Base-by-base conservation (phyloP, 2,797 vertebrate genomes). In the Arnoldichthys spilopterus region DNA sequence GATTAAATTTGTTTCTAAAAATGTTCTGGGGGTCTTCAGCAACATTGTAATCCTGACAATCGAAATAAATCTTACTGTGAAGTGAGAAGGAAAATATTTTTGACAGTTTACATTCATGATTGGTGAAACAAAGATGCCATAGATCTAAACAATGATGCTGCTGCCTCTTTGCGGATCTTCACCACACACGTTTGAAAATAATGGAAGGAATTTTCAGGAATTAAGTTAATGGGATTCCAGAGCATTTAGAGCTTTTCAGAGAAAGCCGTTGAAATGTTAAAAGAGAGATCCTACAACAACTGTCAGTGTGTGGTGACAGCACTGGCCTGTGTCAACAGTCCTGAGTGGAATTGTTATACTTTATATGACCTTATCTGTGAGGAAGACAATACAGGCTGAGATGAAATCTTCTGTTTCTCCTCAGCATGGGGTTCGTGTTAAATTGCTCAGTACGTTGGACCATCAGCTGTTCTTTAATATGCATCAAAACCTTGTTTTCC, bases 141-240 rank as follows among this genome's bases (percentile, higher is more conserved):
- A 67, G 68, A 73, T 78, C 70, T 40, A 13, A 30, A 56, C 74
- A 37, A 16, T 74, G 51, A 61, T 37, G 51, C 61, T 51, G 54
- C 40, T 34, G 73, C 43, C 30, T 76, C 45, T 24, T 16, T 62
- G 20, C 53, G 59, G 72, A 70, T 77, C 62, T 53, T 40, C 49
- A 77, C 69, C 63, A 40, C 76, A 51, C 54, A 15, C 72, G 22
- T 67, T 66, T 68, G 63, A 79, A 49, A 77, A 54, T 54, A 74
- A 71, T 64, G 37, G 78, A 72, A 77, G n/a, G n/a, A n/a, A n/a
- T n/a, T n/a, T n/a, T n/a, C 63, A 54, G 63, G 69, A 84, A 47
- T 59, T 67, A 81, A 74, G 56, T 26, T 40, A 58, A 71, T 71
- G 69, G 56, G 80, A 76, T 81, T 49, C 56, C 49, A 53, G n/a